Evolutionary conservation across 2,888 invertebrate species (phyloP), one percentile per base, ranked within the genome.

Genomic region (Julus scanicus): DNA sequence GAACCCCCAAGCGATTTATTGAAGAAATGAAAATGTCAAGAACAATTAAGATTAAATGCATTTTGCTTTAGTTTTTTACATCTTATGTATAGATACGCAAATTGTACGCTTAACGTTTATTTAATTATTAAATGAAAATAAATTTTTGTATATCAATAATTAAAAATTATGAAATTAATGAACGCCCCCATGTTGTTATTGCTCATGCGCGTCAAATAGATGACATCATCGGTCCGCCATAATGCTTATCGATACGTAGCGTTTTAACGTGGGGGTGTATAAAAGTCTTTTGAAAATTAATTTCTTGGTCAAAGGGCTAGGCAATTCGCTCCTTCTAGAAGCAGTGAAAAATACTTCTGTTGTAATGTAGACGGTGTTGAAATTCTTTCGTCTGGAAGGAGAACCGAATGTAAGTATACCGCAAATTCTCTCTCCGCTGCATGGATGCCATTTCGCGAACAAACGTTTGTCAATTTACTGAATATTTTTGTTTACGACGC

Each of bases 181-280:
- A 57, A 15, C 57, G 57, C 57, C 17, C 57, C 57, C 17, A 17
- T 17, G 15, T 57, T 57, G 57, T 57, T 57, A 17, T 17, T 57
- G 57, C 57, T 15, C 57, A 57, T 57, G 57, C 57, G 57, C 17
- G 57, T 13, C 17, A 17, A 17, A 13, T 15, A 17, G 57, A 57
- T 57, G 57, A 57, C 57, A 57, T 57, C 57, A 17, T 57, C 57
- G 57, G 17, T 57, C 57, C 57, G 57, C 57, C 57, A 57, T 57
- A 57, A 57, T 57, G 57, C 57, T 57, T 57, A 13, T 57, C 57
- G 57, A 57, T 5, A 57, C 57, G 57, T 57, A 57, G 57, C 57
- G 57, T 57, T 57, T 57, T 57, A 17, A 13, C 57, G 57, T 57
- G 57, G 57, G 49, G 57, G 57, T 57, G 57, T 57, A 57, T 57